Evolutionary conservation across 92 coral and sea anemone species (phyloP), one percentile per base, ranked within the genome.

Genomic region (Palythoa grandiflora): DNA sequence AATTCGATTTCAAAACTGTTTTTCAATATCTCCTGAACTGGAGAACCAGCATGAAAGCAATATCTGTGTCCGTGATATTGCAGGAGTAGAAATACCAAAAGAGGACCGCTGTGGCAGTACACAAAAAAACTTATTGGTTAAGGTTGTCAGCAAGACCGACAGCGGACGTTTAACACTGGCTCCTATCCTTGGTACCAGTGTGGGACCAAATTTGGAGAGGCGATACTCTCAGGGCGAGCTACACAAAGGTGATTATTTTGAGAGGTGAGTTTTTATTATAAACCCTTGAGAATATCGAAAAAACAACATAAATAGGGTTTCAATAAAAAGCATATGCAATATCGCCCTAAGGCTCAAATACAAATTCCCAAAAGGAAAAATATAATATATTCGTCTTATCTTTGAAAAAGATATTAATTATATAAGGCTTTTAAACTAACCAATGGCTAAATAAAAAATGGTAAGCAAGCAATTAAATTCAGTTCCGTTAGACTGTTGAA

Each of bases 21-120:
- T 38, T 72, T 72, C 50, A 72, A 37, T 16, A 75, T 7, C 17
- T n/a, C 44, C 52, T 48, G 2, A 16, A 53, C 6, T 57, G 57
- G 83, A 78, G 83, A 78, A 55, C 0, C 51, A 19, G 0, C 50
- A 15, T 20, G 50, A 36, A 20, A 39, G 11, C 2, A 21, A 2
- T 5, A 15, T 85, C 5, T 9, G 47, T 2, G 83, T 75, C 38
- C 83, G 89, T 3, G 89, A 85, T 52, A 85, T 75, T 3, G 74
- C 74, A 0, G 74, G 75, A 1, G 36, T 85, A 12, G 83, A 37
- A 85, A 74, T 85, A 36, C 81, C 88, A 15, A 37, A 73, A 17
- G 73, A 85, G 68, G 88, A 85, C 70, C 78, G 88, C 50, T 57
- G 6, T 7, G 70, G 57, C 15, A 5, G 19, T 17, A 19, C 21